A percentile compares a stretch with the other conserved stretches of the same genome.
phyloP scores from a whole-genome alignment of 2,113 vertebrate genomes.

The Pangasianodon hypophthalmus region DNA sequence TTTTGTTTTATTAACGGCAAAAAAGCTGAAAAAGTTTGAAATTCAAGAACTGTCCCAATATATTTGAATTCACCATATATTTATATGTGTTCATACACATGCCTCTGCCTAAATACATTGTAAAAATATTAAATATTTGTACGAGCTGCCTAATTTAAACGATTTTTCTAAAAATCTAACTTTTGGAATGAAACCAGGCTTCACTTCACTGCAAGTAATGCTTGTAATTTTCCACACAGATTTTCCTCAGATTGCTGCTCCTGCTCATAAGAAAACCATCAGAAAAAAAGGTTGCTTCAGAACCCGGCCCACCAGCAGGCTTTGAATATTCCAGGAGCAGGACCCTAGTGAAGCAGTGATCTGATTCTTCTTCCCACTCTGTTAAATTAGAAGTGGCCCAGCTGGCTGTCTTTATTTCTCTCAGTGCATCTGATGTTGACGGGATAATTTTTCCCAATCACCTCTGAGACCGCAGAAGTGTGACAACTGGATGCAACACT shows the following conservation, averaged over 20 bases:
- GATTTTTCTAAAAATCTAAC: not conserved
- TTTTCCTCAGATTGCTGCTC: slow-evolving; percentile 7
- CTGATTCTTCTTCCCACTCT: slow-evolving; percentile 40
- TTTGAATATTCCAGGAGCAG: not conserved
- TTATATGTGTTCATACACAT: not conserved
- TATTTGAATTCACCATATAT: not conserved
- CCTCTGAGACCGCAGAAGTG: slow-evolving; percentile 37
- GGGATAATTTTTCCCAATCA: slow-evolving; percentile 40
- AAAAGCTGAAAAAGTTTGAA: not conserved
- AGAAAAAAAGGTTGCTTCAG: slow-evolving; percentile 40
- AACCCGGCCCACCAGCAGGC: not conserved
- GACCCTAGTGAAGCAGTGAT: slow-evolving; percentile 38
- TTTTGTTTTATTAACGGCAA: not conserved
- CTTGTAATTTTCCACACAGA: slow-evolving; percentile 20
- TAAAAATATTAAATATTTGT: not conserved
- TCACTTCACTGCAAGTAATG: slow-evolving; percentile 33
- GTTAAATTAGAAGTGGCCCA: not conserved
- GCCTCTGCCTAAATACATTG: not conserved
- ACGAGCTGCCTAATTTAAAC: not conserved
- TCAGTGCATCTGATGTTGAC: slow-evolving; percentile 41
- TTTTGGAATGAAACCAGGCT: not conserved
- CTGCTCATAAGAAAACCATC: slow-evolving; percentile 21
- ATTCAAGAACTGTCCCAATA: not conserved
- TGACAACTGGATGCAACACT: slow-evolving; percentile 42
- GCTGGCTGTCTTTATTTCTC: slow-evolving; percentile 44